Percentiles rank a stretch among this genome's conserved stretches.
Conservation (phyloP, 2,888 invertebrate genomes). For the Laspeyria flexula region DNA sequence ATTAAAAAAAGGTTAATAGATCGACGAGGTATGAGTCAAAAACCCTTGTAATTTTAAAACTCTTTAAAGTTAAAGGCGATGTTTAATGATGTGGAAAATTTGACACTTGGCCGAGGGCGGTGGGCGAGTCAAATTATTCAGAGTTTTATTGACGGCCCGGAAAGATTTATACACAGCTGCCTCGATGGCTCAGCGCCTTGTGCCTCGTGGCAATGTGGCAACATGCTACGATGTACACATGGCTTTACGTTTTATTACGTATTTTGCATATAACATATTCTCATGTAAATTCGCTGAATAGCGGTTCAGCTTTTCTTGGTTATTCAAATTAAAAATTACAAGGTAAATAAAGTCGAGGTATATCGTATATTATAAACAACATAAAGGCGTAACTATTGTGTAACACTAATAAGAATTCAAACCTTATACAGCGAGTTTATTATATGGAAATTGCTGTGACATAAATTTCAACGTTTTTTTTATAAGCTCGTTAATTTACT, state of each 20-base stretch:
- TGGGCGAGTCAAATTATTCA: constrained; percentile 70
- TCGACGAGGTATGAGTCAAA: constrained; percentile 29
- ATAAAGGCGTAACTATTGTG: background rate
- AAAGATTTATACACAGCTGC: constrained; percentile 57
- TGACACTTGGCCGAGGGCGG: constrained; percentile 73
- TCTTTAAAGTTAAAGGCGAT: constrained; percentile 63
- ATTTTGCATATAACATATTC: constrained; percentile 38
- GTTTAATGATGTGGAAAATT: constrained; percentile 80
- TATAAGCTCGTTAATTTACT: too few species aligned
- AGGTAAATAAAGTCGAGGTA: background rate
- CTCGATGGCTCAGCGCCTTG: constrained; percentile 23
- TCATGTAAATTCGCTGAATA: constrained; percentile 31
- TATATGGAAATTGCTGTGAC: background rate
- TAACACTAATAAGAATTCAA: background rate
- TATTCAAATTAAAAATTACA: constrained; percentile 37
- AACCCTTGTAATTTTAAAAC: constrained; percentile 54
- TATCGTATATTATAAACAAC: background rate
- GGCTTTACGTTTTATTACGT: constrained; percentile 31
- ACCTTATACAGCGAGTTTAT: background rate
- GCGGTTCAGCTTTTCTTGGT: constrained; percentile 23
- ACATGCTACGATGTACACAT: constrained; percentile 14
- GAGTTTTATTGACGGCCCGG: constrained; percentile 68
- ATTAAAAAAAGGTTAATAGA: too few species aligned
- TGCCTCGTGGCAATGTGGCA: constrained; percentile 7
- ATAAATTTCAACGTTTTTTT: background rate